Evolutionary conservation across 2,113 vertebrate species (phyloP), one percentile per base, ranked within the genome.

Genomic region (Callocephalon fimbriatum): DNA sequence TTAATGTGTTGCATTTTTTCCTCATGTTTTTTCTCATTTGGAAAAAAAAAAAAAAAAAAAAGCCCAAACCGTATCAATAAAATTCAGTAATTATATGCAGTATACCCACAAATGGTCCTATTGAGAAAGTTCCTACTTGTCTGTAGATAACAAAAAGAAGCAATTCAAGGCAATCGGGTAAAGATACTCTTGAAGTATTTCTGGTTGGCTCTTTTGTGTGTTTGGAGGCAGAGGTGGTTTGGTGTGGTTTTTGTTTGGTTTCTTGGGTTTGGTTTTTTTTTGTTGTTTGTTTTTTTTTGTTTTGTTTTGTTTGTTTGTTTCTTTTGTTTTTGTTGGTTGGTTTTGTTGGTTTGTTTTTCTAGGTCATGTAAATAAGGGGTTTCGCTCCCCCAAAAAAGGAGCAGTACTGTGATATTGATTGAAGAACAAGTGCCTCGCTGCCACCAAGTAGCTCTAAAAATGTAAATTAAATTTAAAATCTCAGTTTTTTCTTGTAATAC

Each of bases 311-410:
- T 37, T 72, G 31, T 20, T 1, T 37, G n/a, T n/a, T n/a, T n/a
- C 7, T 7, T 21, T 20, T 8, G 10, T 31, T 29, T 61, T 4
- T 31, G 25, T 54, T 21, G 54, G 11, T 13, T 56, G 17, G 15
- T 54, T 31, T n/a, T 56, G 54, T n/a, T 56, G 19, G 54, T 31
- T 50, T n/a, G 4, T 3, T 40, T 84, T 32, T 65, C 53, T 44
- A 42, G 38, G 35, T 72, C 7, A 11, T 50, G 9, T 47, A 38
- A 35, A 53, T 31, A 53, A 31, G 51, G 10, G 10, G 16, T 53
- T 4, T 4, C 7, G 38, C 18, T 1, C 0, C 1, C 5, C 1
- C 21, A 29, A 76, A 16, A 4, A 27, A 1, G 1, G 29, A 44
- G 13, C 13, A 12, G 25, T 48, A 27, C 1, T 11, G 6, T 47